These are phyloP conservation scores for Megalopta genalis DNA, from an alignment of 1,140 invertebrate species.

Conservation along the genomic window DNA sequence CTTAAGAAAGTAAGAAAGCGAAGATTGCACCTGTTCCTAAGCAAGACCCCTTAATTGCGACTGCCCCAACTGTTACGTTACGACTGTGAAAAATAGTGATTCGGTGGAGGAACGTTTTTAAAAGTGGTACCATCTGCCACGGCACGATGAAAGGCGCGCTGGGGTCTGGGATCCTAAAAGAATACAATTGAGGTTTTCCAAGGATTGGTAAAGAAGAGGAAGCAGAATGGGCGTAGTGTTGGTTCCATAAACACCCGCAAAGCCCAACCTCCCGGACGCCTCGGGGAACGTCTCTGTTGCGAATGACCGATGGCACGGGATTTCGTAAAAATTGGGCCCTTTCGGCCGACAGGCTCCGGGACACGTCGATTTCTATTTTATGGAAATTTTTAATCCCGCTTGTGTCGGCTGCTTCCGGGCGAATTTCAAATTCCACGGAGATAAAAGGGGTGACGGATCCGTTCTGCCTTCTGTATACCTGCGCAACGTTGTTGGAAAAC, in stretches of 20 bases:
- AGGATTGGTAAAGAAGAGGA: constrained; percentile 35
- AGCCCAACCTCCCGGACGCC: constrained; percentile 55
- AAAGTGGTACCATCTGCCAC: constrained; percentile 26
- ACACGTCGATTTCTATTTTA: not conserved
- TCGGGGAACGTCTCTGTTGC: constrained; percentile 53
- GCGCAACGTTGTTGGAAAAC: not conserved
- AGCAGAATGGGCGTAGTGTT: constrained; percentile 64
- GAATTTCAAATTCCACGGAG: not conserved
- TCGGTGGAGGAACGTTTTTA: not conserved
- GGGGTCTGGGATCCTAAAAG: constrained; percentile 41
- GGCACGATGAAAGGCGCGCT: constrained; percentile 14
- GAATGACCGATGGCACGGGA: constrained; percentile 57
- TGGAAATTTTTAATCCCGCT: not conserved
- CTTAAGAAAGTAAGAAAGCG: too few relatives aligned
- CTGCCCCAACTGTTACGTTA: not conserved
- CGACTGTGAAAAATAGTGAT: not conserved
- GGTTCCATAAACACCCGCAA: constrained; percentile 70
- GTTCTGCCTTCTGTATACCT: not conserved
- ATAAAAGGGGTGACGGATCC: not conserved
- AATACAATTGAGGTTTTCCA: constrained; percentile 59
- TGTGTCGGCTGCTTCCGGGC: not conserved
- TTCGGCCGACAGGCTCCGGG: not conserved
- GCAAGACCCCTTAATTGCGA: not conserved
- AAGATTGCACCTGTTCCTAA: too few relatives aligned
- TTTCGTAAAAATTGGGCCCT: constrained; percentile 21